Base-by-base conservation (phyloP, 1,140 invertebrate species). In the Glossosoma conforme region DNA sequence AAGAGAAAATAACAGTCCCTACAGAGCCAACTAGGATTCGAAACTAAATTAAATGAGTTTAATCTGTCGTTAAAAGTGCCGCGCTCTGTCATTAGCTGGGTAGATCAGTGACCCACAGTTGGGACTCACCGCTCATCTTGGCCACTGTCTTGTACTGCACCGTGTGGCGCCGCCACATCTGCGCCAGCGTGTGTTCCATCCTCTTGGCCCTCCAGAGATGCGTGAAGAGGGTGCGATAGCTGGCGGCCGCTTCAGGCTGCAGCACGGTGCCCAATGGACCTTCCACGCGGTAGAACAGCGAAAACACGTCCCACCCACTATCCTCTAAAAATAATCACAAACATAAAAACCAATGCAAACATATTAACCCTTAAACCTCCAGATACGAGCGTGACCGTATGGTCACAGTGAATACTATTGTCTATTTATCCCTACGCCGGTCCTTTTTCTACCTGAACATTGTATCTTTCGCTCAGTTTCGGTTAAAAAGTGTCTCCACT, bases 231-330 rank as follows among this genome's bases (percentile, higher is more conserved):
- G 84, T 80, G 60, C 91, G 80, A 74, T 97, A 97, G 18, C 81
- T 84, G 62, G 89, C 86, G 60, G 86, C 85, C 33, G 88, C 85
- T 46, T 70, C 66, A 9, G 86, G 84, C 48, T 92, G 89, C 62
- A 98, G 85, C 62, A 97, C 86, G 9, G 92, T 96, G 63, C 89
- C 89, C 52, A 98, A 86, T 11, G 94, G 95, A 5, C 93, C 93
- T 66, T 91, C 85, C 2, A 94, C 87, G 48, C 91, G 87, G 70
- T 98, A 98, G 65, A 93, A 86, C 38, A 98, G 74, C 62, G 87
- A 88, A 69, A 97, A 96, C 33, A 97, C 89, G 74, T 98, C 93
- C 93, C 94, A 98, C 2, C 94, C 94, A 46, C 78, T 83, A 67
- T 97, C 93, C 20, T 88, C 89, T 65, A 62, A 52, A 18, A 38